Base-by-base conservation (phyloP, 2,888 invertebrate genomes). In the Lottia gigantea region DNA sequence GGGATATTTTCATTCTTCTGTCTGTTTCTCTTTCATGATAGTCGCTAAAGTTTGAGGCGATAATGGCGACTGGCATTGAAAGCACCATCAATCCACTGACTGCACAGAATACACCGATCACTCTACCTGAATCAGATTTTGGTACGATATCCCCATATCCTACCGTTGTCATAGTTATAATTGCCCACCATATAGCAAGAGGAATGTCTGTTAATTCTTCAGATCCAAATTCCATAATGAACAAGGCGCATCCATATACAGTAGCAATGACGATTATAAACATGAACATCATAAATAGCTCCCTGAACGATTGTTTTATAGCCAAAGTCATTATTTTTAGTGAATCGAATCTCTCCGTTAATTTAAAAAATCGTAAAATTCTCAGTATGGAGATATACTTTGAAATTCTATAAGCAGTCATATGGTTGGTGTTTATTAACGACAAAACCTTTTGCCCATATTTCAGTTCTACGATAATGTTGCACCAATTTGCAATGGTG, bases 141-240 rank as follows among this genome's bases (percentile, higher is more conserved):
- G 83, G 83, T 23, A 73, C 74, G 61, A 76, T 75, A 67, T 83
- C 83, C 0, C 82, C 83, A 74, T 84, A 84, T 4, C 85, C 85
- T 8, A 85, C 82, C 0, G 85, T 84, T 31, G 84, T 84, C 78
- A 85, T 79, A 46, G 85, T 85, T 62, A 84, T 76, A n/a, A 84
- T 73, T 1, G 83, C 80, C 83, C 84, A 85, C 85, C 84, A 84
- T 8, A 84, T 77, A 26, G 76, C 76, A 8, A 76, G 73, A 14
- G 83, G 82, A 11, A 84, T 78, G 64, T 78, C 80, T 4, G 72
- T 68, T 66, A 83, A 83, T 14, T 70, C 74, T 25, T 76, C 71
- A 0, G 74, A 66, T 15, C 73, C 70, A 14, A 70, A 16, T 40
- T 71, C 73, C 1, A 62, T 67, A 47, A 64, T 63, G 63, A 78